Evolutionary conservation across 2,888 invertebrate genomes (phyloP), one percentile per base, ranked within the genome.

Genomic region (Oxytorus armatus): DNA sequence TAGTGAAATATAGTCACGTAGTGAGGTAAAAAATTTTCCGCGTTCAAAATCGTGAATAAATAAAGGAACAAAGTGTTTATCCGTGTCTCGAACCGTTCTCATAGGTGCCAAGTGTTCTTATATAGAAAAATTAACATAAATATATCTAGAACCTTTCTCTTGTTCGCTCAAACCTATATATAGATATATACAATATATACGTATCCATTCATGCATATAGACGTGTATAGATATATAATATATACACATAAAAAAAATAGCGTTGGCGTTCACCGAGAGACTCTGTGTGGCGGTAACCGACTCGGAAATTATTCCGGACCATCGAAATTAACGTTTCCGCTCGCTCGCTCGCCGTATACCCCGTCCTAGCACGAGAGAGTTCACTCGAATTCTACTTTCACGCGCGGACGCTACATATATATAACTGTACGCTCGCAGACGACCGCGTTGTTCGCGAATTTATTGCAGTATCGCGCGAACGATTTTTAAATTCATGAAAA

Each of bases 321-420:
- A 79, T 79, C 81, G 78, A 74, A 81, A 81, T 83, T 79, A 79
- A 83, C 79, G 76, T 81, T 83, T 83, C 79, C 78, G 81, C 61
- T 75, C 70, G 72, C 55, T 57, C 77, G 73, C 23, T 63, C 72
- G 23, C 66, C 53, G 39, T 33, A 70, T 18, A 47, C 23, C 25
- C 72, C 39, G 63, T 10, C 11, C 51, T 73, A 14, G 11, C 23
- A n/a, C n/a, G 33, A 23, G 23, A 42, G 14, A 42, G 21, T 47
- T 33, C 18, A 18, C 47, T 29, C 18, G 47, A 65, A 47, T 29
- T 47, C 21, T 39, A 10, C 1, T 0, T 5, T 57, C 36, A 18
- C 21, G 21, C 21, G 14, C 10, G 4, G n/a, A 5, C 10, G 18
- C 1, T 51, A 11, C 21, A 3, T n/a, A 21, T 16, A 29, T 18